Base-by-base conservation (phyloP, 2,888 invertebrate species). In the Aradus depressus region DNA sequence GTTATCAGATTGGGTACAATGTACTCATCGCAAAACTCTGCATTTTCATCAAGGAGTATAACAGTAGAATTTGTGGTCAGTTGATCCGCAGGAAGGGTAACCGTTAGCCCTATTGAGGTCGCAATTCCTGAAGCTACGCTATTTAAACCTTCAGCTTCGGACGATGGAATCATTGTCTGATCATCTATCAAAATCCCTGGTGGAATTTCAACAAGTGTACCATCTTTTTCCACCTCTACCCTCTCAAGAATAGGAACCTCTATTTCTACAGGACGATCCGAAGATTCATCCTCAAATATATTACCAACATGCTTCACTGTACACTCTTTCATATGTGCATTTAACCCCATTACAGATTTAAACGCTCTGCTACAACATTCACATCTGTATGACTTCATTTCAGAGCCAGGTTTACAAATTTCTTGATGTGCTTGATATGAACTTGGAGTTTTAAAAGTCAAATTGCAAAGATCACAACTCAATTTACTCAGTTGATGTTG, bases 291-390 rank as follows among this genome's bases (percentile, higher is more conserved):
- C 1, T 22, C 21, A 19, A 23, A 47, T 16, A 47, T 47, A 31
- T 34, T 37, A n/a, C 21, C 28, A 18, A 10, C 14, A 14, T 12
- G 16, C 53, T 52, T 51, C 49, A 42, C 54, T 47, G 50, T 39
- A 32, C 54, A 57, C 28, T 37, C 44, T 48, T 48, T 59, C 35
- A 85, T 73, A 63, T 86, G 86, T 3, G 76, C 74, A 67, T 84
- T 84, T 31, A 87, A 69, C 64, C 80, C 80, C 21, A 75, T 70
- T 56, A 80, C 76, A 23, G 84, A 74, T 22, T 77, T 74, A 64
- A 85, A 86, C 52, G 75, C 71, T 64, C 81, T 84, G 50, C 76
- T 75, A 64, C 89, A 90, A 63, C 85, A 85, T 44, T 80, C 77
- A 66, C 89, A 78, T 55, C 74, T 72, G 58, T 71, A 72, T 18